phyloP scores from a whole-genome alignment of 2,888 invertebrate species.

The Ophion costatus region DNA sequence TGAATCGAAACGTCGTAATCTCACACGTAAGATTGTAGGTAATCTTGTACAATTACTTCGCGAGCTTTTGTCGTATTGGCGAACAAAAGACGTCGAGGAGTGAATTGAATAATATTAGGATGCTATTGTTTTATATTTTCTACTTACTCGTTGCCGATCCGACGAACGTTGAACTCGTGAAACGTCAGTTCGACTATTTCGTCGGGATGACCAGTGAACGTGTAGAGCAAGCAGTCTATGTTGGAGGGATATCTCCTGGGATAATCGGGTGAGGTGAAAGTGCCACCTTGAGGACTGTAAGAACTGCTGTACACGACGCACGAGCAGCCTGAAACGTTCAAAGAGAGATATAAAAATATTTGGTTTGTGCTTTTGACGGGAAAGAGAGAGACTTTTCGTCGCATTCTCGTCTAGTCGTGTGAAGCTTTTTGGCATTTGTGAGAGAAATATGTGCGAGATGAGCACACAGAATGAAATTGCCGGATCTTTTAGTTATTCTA shows the following conservation, averaged over 20 bases:
- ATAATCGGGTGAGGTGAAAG: constrained; percentile 93
- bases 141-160: constrained; percentile 88
- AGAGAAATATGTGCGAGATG: too few species aligned
- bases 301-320: constrained; percentile 93
- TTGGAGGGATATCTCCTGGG: constrained; percentile 90
- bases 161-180: constrained; percentile 91
- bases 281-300: constrained; percentile 91
- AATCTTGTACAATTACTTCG: too few species aligned
- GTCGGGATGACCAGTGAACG: constrained; percentile 91
- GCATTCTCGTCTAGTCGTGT: background rate
- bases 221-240: constrained; percentile 93
- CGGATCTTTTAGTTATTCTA: too few species aligned
- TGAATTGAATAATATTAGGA: background rate
- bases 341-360: constrained; percentile 15
- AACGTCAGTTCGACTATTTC: constrained; percentile 93
- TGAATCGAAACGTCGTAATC: too few species aligned
- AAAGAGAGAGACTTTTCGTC: background rate
- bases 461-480: too few species aligned
- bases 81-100: background rate
- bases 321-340: constrained; percentile 89
- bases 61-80: too few species aligned
- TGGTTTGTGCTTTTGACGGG: constrained; percentile 4
- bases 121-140: background rate
- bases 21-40: too few species aligned
- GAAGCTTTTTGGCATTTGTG: too few species aligned